These are phyloP conservation scores for Acanthiza pusilla DNA, from an alignment of 2,797 vertebrate genomes.

Conservation along the genomic window DNA sequence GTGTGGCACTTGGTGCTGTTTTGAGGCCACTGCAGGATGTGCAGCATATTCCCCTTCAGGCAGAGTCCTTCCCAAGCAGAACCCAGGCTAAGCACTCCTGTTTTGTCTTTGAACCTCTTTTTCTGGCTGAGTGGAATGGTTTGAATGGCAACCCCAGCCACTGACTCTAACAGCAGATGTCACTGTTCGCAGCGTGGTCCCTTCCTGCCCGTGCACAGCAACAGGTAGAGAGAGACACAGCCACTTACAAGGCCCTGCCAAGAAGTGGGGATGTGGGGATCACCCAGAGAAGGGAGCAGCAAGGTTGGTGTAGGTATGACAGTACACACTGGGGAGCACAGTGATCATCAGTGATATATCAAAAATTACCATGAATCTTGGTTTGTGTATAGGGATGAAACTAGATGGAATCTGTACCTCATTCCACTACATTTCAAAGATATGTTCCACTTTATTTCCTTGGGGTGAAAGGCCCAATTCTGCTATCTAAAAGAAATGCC, in stretches of 20 bases:
- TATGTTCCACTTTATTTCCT: neutral
- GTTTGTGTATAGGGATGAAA: neutral
- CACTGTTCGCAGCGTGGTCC: neutral
- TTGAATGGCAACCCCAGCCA: neutral
- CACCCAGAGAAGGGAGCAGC: neutral
- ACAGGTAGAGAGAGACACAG: neutral
- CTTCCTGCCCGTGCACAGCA: neutral
- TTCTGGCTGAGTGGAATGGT: neutral
- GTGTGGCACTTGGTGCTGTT: neutral
- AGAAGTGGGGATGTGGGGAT: neutral
- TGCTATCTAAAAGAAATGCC: neutral
- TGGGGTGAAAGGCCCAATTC: neutral
- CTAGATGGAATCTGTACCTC: neutral
- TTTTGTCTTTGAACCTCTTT: neutral
- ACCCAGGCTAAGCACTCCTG: neutral
- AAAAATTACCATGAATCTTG: neutral
- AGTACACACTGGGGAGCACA: accelerated
- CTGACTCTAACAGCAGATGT: neutral
- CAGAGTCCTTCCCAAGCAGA: neutral
- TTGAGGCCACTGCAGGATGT: neutral
- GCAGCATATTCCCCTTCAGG: neutral
- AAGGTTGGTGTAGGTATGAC: neutral
- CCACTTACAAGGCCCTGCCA: neutral
- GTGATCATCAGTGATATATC: neutral
- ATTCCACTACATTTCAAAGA: neutral